These are phyloP conservation scores for Chymomyza caudatula DNA, from an alignment of 2,888 invertebrate genomes.

Conservation along the genomic window DNA sequence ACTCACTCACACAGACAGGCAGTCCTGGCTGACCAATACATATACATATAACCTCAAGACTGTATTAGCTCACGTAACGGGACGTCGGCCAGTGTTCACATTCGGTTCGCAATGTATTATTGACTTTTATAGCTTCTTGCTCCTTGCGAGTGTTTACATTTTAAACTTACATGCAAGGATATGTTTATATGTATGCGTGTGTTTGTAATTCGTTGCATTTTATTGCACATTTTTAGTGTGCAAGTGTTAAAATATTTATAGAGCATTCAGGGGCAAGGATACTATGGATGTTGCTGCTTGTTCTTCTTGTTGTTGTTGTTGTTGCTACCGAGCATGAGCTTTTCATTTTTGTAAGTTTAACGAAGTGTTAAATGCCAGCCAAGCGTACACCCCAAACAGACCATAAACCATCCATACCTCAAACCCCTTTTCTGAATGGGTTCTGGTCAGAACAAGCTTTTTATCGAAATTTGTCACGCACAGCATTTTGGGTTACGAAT, in stretches of 20 bases:
- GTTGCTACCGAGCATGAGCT: constrained; percentile 28
- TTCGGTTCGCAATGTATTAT: constrained; percentile 45
- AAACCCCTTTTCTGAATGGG: not conserved
- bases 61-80: constrained; percentile 65
- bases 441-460: constrained; percentile 37
- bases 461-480: constrained; percentile 73
- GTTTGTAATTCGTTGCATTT: constrained; percentile 66
- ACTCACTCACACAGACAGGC: not conserved
- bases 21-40: constrained; percentile 34
- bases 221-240: constrained; percentile 53
- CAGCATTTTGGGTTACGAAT: constrained; percentile 52
- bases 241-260: constrained; percentile 61
- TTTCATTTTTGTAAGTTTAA: constrained; percentile 55
- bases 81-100: not conserved
- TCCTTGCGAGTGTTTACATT: constrained; percentile 62
- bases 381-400: not conserved
- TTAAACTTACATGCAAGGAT: constrained; percentile 43
- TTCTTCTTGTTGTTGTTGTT: not conserved
- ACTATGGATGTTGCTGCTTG: not conserved
- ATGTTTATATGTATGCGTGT: constrained; percentile 11
- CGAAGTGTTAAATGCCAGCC: constrained; percentile 63
- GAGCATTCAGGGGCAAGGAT: constrained; percentile 26
- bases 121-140: constrained; percentile 58
- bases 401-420: not conserved
- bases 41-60: constrained; percentile 45